Conservation (phyloP, 2,113 vertebrate species). For the Murina feae region DNA sequence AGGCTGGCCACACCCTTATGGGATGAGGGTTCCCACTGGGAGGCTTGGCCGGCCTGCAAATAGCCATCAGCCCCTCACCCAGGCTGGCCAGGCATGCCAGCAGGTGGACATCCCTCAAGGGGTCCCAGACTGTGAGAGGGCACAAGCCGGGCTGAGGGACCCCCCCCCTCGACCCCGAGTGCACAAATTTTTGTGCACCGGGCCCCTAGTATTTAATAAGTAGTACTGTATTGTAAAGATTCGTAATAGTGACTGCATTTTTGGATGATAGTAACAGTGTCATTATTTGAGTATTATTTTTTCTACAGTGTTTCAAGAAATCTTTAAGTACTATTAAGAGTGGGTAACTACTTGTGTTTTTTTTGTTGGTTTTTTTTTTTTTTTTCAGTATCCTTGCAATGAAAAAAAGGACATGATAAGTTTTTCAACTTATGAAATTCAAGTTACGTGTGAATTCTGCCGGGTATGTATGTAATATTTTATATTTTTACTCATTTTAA, state of each 20-base stretch:
- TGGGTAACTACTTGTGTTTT: background rate
- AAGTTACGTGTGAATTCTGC: constrained; percentile 81
- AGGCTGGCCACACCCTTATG: no score
- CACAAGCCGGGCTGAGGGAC: no score
- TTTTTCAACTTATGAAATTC: constrained; percentile 79
- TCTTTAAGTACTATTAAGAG: constrained; percentile 39
- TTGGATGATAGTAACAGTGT: background rate
- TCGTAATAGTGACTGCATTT: background rate
- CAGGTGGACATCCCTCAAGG: no score
- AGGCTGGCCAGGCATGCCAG: no score
- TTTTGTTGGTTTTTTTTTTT: constrained; percentile 61
- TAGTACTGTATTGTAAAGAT: background rate
- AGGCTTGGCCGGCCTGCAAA: no score
- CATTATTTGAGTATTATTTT: constrained; percentile 33
- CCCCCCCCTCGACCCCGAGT: no score
- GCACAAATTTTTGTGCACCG: no score
- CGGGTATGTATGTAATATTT: constrained; percentile 75
- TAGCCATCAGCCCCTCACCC: no score
- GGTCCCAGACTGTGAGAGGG: no score
- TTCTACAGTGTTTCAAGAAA: background rate
- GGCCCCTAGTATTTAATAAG: constrained; percentile 16
- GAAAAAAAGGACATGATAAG: constrained; percentile 82
- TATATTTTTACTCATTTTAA: constrained; percentile 12
- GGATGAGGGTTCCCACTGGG: no score
- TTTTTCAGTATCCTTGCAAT: constrained; percentile 82